Conservation (phyloP, 2,113 vertebrate genomes). For the Pangasianodon gigas region DNA sequence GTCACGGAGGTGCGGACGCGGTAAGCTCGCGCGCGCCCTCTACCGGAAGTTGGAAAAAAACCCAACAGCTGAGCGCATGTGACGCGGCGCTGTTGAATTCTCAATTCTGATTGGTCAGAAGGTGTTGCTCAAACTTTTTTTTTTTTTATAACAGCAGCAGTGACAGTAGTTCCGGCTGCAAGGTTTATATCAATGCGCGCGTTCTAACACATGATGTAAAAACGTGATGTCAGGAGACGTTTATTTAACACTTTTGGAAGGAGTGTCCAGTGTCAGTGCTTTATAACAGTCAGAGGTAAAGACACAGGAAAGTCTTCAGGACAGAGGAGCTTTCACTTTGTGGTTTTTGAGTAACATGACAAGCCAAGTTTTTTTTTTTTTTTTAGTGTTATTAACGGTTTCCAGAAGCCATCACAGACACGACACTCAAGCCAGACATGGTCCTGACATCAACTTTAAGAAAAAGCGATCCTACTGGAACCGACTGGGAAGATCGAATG, state of each 20-base stretch:
- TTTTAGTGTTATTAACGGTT: neutral
- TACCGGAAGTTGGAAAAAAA: constrained; percentile 38
- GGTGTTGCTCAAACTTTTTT: neutral
- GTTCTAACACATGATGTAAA: neutral
- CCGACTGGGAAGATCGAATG: no score
- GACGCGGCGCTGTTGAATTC: neutral
- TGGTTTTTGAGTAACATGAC: no score
- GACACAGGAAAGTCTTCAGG: no score
- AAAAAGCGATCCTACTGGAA: no score
- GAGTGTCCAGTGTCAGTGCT: neutral
- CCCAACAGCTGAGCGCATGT: neutral
- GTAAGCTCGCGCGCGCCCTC: constrained; percentile 72
- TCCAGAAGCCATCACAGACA: neutral
- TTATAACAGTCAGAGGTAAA: no score
- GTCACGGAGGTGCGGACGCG: constrained; percentile 56
- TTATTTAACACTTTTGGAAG: neutral
- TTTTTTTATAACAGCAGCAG: neutral
- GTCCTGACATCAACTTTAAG: neutral
- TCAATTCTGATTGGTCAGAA: neutral
- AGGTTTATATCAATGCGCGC: neutral
- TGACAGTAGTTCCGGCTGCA: neutral
- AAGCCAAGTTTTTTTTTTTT: no score
- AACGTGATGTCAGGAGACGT: neutral
- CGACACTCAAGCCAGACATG: neutral
- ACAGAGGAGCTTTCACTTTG: no score